Percentiles rank a stretch among this genome's conserved stretches.
Conservation (phyloP, 1,140 invertebrate genomes). For the Cydia amplana region DNA sequence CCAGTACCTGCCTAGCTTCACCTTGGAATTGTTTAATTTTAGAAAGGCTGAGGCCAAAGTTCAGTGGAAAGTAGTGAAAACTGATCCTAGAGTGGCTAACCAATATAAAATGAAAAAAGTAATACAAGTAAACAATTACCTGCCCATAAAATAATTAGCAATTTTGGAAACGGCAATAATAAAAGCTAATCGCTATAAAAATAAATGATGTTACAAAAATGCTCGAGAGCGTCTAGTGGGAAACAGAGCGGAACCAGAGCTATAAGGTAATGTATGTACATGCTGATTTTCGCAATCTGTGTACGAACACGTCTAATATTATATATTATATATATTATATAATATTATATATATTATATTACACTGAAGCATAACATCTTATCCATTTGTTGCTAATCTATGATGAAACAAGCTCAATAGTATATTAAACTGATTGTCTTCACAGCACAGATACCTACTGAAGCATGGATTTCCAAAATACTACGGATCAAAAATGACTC, state of each 20-base stretch:
- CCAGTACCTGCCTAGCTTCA: background rate
- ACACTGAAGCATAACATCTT: conserved; percentile 65
- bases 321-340: no score
- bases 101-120: conserved; percentile 15
- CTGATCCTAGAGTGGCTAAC: background rate
- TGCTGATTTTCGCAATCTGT: conserved; percentile 72
- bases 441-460: conserved; percentile 37
- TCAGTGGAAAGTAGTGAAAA: background rate
- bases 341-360: no score
- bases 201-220: conserved; percentile 69
- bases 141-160: conserved; percentile 32
- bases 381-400: conserved; percentile 55
- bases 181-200: conserved; percentile 65
- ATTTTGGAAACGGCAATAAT: conserved; percentile 41
- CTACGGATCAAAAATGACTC: conserved; percentile 32
- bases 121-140: conserved; percentile 34
- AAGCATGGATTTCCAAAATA: conserved; percentile 45
- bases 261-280: conserved; percentile 74
- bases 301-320: conserved; percentile 60
- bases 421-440: conserved; percentile 19
- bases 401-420: conserved; percentile 27
- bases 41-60: background rate
- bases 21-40: background rate
- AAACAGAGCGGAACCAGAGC: conserved; percentile 72
- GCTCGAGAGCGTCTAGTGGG: conserved; percentile 57